Percentiles rank a stretch among this genome's conserved stretches.
Conservation (phyloP, 2,888 invertebrate species). For the Catocala sponsa region DNA sequence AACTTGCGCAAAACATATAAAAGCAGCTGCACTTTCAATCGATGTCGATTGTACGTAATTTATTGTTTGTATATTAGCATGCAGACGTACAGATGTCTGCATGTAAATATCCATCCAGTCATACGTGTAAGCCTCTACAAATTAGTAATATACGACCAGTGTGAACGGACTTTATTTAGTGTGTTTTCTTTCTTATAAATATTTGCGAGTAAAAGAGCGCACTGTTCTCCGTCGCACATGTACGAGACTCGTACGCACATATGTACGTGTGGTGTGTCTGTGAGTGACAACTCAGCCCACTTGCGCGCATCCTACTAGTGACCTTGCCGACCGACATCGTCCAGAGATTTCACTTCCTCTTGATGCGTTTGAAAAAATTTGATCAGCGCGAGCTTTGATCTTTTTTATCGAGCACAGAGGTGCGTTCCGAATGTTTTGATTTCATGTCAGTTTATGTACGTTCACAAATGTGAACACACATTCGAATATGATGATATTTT, state of each 20-base stretch:
- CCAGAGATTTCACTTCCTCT: slow-evolving; percentile 82
- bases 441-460: background rate
- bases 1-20: too few relatives aligned
- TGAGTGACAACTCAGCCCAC: slow-evolving; percentile 74
- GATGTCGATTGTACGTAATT: too few relatives aligned
- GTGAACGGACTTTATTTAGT: background rate
- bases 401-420: slow-evolving; percentile 26
- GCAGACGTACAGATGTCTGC: too few relatives aligned
- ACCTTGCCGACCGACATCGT: slow-evolving; percentile 84
- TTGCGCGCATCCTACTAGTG: slow-evolving; percentile 84
- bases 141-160: too few relatives aligned
- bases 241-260: slow-evolving; percentile 33
- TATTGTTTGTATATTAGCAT: too few relatives aligned
- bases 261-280: slow-evolving; percentile 38
- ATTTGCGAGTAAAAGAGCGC: slow-evolving; percentile 28
- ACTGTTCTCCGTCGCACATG: slow-evolving; percentile 40
- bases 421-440: slow-evolving; percentile 6
- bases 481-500: too few relatives aligned
- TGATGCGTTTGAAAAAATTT: slow-evolving; percentile 52
- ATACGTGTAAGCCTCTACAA: too few relatives aligned
- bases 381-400: slow-evolving; percentile 48
- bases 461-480: background rate
- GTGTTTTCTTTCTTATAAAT: too few relatives aligned
- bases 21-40: too few relatives aligned
- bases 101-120: too few relatives aligned